Evolutionary conservation across 2,888 invertebrate genomes (phyloP).

Genomic region (Geophilus truncorum): DNA sequence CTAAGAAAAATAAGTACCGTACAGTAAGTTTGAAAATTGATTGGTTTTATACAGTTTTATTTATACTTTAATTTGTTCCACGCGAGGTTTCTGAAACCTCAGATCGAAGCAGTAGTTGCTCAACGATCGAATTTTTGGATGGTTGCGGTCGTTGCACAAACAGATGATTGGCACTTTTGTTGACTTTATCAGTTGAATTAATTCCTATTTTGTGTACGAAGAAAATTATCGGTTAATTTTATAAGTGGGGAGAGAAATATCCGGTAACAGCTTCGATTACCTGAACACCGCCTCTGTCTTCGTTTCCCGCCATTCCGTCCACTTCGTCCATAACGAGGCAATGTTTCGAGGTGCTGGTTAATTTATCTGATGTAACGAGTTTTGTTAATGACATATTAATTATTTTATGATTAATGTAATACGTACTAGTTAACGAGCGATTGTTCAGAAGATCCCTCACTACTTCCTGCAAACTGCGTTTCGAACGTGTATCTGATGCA

Average conservation of each 20-base stretch:
- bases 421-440: conserved; percentile 43
- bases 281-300: conserved; percentile 91
- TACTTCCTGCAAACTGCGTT: conserved; percentile 74
- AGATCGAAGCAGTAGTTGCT: conserved; percentile 93
- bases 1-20: conserved; percentile 50
- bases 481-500: conserved; percentile 93
- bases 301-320: conserved; percentile 99
- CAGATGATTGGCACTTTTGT: conserved; percentile 85
- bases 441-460: conserved; percentile 74
- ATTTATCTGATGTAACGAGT: background rate
- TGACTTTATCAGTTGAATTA: conserved; percentile 84
- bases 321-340: conserved; percentile 99
- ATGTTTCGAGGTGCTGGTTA: conserved; percentile 61
- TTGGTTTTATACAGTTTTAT: conserved; percentile 34
- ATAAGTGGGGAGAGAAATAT: too few species aligned
- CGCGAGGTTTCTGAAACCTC: conserved; percentile 70
- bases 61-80: conserved; percentile 80
- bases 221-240: background rate
- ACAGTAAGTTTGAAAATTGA: background rate
- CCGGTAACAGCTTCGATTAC: too few species aligned
- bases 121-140: conserved; percentile 86
- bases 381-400: background rate
- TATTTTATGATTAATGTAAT: conserved; percentile 2
- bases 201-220: conserved; percentile 67
- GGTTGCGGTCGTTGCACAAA: conserved; percentile 96